phyloP scores from a whole-genome alignment of 2,888 invertebrate species.

The Cenopis cana region DNA sequence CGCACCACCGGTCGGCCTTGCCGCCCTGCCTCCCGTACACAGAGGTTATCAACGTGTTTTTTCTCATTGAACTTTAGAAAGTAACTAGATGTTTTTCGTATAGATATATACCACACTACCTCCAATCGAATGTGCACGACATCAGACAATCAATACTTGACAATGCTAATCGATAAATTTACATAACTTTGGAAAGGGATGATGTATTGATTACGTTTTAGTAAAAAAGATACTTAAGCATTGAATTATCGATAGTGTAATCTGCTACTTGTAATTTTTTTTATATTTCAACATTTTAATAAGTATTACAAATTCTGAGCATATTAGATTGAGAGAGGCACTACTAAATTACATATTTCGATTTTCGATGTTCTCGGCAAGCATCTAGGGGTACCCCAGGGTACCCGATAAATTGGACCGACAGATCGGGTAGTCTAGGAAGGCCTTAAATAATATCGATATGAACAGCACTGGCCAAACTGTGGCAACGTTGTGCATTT shows the following conservation, averaged over 20 bases:
- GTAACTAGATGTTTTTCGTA: constrained; percentile 66
- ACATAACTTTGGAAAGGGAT: neutral
- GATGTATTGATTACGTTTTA: constrained; percentile 1
- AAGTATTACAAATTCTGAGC: too few species aligned
- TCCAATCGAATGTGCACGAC: neutral
- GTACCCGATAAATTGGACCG: too few species aligned
- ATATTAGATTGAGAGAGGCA: too few species aligned
- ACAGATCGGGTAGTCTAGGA: too few species aligned
- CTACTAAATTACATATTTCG: too few species aligned
- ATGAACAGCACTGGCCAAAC: too few species aligned
- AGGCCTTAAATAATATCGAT: too few species aligned
- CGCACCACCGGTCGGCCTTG: constrained; percentile 73
- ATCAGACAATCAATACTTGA: neutral
- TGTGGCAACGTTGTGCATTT: too few species aligned
- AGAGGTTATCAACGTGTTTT: constrained; percentile 82
- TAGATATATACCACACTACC: constrained; percentile 10
- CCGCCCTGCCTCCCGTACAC: constrained; percentile 77
- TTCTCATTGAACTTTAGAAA: constrained; percentile 82
- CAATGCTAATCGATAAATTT: neutral
- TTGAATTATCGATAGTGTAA: constrained; percentile 2
- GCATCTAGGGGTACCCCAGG: too few species aligned
- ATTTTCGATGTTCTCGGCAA: too few species aligned
- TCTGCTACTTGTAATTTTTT: too few species aligned
- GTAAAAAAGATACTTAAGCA: neutral
- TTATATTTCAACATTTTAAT: too few species aligned